These are phyloP conservation scores for Heliconius eleuchia DNA, from an alignment of 1,140 invertebrate genomes.

Conservation along the genomic window DNA sequence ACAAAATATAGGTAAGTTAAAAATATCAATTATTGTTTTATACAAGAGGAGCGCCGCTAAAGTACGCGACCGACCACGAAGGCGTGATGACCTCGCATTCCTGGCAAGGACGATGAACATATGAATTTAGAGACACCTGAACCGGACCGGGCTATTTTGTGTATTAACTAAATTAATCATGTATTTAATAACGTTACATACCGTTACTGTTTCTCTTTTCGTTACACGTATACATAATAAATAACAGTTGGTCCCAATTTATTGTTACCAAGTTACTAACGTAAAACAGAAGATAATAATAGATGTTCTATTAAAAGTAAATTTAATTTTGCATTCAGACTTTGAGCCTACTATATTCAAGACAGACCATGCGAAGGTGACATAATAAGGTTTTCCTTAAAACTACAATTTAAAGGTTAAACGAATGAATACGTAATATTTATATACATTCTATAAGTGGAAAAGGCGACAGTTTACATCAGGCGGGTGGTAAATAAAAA, in stretches of 20 bases:
- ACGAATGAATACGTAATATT: background rate
- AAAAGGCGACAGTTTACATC: background rate
- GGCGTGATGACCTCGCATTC: constrained; percentile 78
- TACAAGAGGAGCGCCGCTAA: constrained; percentile 64
- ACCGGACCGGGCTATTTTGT: constrained; percentile 29
- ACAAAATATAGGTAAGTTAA: background rate
- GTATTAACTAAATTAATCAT: constrained; percentile 27
- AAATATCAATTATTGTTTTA: constrained; percentile 60
- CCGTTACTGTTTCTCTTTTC: background rate
- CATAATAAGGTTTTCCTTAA: constrained; percentile 15
- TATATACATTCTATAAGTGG: background rate
- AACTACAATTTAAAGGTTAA: constrained; percentile 8
- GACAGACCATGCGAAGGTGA: constrained; percentile 20
- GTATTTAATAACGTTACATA: background rate
- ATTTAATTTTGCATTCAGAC: background rate
- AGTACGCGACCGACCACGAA: constrained; percentile 61
- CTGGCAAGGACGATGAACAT: constrained; percentile 75
- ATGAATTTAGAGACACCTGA: constrained; percentile 40
- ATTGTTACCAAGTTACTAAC: background rate
- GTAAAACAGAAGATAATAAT: background rate
- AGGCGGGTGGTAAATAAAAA: background rate
- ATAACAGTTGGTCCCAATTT: background rate
- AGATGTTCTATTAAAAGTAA: background rate
- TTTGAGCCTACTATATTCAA: constrained; percentile 3
- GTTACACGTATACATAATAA: background rate